Evolutionary conservation across 1,140 invertebrate genomes (phyloP), one percentile per base, ranked within the genome.

Genomic region (Ceratina australensis): DNA sequence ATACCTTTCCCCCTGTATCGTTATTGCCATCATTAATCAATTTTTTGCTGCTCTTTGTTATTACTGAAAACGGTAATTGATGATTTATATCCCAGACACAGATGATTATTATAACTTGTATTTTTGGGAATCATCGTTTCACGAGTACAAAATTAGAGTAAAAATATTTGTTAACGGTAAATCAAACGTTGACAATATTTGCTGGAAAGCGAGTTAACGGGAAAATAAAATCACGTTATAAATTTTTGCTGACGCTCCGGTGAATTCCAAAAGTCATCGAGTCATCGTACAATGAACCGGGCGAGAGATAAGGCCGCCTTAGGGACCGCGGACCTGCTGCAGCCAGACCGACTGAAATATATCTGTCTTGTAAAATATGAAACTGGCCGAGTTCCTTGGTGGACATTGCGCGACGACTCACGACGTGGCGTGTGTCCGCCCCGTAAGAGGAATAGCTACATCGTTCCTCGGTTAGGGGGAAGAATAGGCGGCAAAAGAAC

Each of bases 321-420:
- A 33, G 33, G 80, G 50, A 56, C 5, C 71, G 47, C 60, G 50
- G 42, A 77, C 22, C 54, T 78, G 54, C 49, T 71, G 50, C 33
- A 66, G 67, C 67, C 54, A 49, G 52, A 18, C 13, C 47, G 54
- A 60, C 26, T 84, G 61, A 84, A 84, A 74, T 75, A 78, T 85
- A 42, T 42, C 33, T 61, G 74, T 78, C 79, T 75, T 85, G 60
- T 80, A 85, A 84, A 85, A 82, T 78, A 80, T 71, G 67, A 84
- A 82, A 81, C 69, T 81, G 68, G 72, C 76, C 66, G 33, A 78
- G 78, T 80, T 83, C 54, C 72, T 78, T 76, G 69, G 65, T 16
- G 42, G 50, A 78, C 69, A 59, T 68, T 68, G 50, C 63, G 24
- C 2, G 5, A 10, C 33, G 33, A 10, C 33, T 42, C 33, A 10